Base-by-base conservation (phyloP, 2,888 invertebrate species). In the Luperina testacea region DNA sequence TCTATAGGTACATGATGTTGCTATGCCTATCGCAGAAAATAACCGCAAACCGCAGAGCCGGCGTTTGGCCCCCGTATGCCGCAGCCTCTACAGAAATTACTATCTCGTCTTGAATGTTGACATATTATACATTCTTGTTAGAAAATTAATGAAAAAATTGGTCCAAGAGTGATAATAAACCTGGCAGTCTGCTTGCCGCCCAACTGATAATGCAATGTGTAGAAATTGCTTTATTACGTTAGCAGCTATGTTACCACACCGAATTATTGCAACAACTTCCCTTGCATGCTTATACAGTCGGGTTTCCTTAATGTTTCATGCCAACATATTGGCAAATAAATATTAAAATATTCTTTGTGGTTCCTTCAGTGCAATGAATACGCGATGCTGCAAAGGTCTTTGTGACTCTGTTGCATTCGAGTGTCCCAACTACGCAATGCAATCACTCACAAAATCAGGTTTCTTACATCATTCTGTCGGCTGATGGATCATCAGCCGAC, bases 221-320 rank as follows among this genome's bases (percentile, higher is more conserved):
- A 48, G 45, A 9, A n/a, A n/a, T 61, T 61, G 15, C 27, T 57
- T 38, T 64, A 53, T 57, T 75, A 81, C 42, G 38, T 82, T 72
- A 73, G 70, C 32, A 70, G 69, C 61, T 64, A 67, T 65, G 80
- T 78, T 80, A 84, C 76, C 38, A 68, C 79, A 77, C 59, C 69
- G 65, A 70, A 42, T 48, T 48, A 63, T 87, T 84, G 86, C 86
- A 65, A 65, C 45, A 76, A 77, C 70, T 81, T 87, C 87, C 87
- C 72, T 48, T 64, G 48, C 57, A 76, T 69, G 59, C 64, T 78
- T 78, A 81, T 83, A 79, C 53, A 59, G 77, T 48, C 61, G n/a
- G 48, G 74, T 81, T 87, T 77, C 84, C 67, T 84, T 75, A 64
- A 57, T 11, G 17, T 24, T 79, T 24, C n/a, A 24, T 76, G 59